Percentiles rank a stretch among this genome's conserved stretches.
Evolutionary conservation across 2,113 vertebrate species (phyloP).

Genomic region (Gobio gobio): DNA sequence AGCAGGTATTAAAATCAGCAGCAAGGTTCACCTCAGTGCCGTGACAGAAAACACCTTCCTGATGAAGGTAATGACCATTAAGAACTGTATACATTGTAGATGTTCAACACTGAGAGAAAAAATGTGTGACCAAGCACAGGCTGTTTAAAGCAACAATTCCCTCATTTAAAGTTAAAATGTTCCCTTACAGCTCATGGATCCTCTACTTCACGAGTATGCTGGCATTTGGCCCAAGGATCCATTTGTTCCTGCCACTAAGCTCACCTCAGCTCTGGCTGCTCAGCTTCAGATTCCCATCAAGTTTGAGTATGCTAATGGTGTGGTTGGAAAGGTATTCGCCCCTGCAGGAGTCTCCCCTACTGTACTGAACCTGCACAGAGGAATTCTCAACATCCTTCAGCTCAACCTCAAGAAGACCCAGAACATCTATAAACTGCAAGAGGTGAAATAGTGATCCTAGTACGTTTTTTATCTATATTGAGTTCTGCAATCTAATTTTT

Average conservation of each 20-base stretch:
- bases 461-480: not conserved
- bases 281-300: constrained; percentile 72
- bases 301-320: constrained; percentile 78
- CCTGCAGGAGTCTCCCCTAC: constrained; percentile 66
- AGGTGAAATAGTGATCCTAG: constrained; percentile 68
- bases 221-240: constrained; percentile 73
- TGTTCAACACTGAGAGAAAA: not conserved
- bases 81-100: not conserved
- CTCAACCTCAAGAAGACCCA: constrained; percentile 80
- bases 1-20: constrained; percentile 72
- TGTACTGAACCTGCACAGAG: constrained; percentile 79
- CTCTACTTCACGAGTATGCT: constrained; percentile 74
- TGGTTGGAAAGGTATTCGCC: constrained; percentile 74
- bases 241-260: constrained; percentile 70
- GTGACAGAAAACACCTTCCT: constrained; percentile 54
- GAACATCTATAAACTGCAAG: constrained; percentile 82
- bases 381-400: constrained; percentile 76
- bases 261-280: constrained; percentile 66
- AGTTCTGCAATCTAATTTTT: not conserved
- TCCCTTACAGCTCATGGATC: constrained; percentile 72
- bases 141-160: not conserved
- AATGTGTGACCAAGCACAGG: not conserved
- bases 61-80: constrained; percentile 65
- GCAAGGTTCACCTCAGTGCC: constrained; percentile 76
- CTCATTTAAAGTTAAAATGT: constrained; percentile 51